Conservation (phyloP, 2,797 vertebrate genomes). For the Pygocentrus nattereri region DNA sequence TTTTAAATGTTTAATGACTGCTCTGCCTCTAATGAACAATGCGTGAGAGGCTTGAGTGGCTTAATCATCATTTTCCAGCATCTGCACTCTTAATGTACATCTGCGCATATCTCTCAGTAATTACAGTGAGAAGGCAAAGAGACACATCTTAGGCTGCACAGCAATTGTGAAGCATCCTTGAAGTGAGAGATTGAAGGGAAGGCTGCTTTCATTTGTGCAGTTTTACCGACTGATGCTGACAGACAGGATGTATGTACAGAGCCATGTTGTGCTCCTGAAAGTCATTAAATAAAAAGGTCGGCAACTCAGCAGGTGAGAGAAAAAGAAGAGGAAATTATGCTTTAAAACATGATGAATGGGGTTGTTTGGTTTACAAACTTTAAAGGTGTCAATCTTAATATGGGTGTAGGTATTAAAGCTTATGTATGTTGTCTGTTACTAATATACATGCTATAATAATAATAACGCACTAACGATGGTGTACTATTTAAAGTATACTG, state of each 20-base stretch:
- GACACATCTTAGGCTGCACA: not conserved
- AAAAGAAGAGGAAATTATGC: not conserved
- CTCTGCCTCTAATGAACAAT: conserved; percentile 28
- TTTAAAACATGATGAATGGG: no score
- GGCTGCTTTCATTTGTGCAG: no score
- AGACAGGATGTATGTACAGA: not conserved
- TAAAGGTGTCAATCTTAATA: no score
- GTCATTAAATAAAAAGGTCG: not conserved
- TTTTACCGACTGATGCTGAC: not conserved
- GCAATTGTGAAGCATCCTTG: not conserved
- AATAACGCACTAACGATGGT: no score
- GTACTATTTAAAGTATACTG: no score
- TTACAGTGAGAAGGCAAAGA: not conserved
- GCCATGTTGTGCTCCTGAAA: not conserved
- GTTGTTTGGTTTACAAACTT: no score
- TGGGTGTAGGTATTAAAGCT: no score
- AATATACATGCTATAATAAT: no score
- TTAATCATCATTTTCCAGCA: conserved; percentile 1
- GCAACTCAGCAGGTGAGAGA: not conserved
- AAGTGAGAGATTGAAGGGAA: not conserved
- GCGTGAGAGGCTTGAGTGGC: not conserved
- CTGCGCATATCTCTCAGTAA: not conserved
- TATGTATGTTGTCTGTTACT: no score
- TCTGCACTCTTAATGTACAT: not conserved
- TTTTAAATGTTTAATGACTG: conserved; percentile 20